Evolutionary conservation across 2,888 invertebrate genomes (phyloP), one percentile per base, ranked within the genome.

Genomic region (Xylocampa areola): DNA sequence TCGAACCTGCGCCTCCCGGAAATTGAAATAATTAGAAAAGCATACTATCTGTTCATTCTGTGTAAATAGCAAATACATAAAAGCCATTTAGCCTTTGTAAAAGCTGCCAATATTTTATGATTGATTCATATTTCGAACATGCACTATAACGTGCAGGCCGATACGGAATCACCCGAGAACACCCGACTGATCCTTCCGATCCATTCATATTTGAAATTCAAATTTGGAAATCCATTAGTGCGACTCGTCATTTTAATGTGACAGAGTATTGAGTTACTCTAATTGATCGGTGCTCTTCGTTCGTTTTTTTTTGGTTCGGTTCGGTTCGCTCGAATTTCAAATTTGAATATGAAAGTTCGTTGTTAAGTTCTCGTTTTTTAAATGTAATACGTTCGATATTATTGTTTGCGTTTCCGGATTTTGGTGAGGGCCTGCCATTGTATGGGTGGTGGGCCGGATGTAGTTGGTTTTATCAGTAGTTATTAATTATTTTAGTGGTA

Each of bases 261-360:
- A 93, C 92, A 92, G 87, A 84, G 90, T 92, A 93, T 93, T 89
- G 92, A 92, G 92, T 94, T 92, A 91, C 93, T 90, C 88, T 91
- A 92, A 93, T 94, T 92, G 92, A 92, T 91, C 90, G 84, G 80
- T 79, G 82, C 85, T 85, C 84, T 65, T 47, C 54, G 48, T 62
- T 70, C 77, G 78, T 77, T 77, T 76, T 79, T 84, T 87, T 87
- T 84, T 71, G 11, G 54, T 40, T 59, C 14, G 33, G 57, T 62
- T 80, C 67, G 80, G 83, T 81, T 81, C 81, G 84, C 85, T 87
- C 87, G 80, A 81, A 84, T 87, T 90, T 87, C 82, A 81, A 84
- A 86, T 84, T 85, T 83, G 79, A 85, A 86, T 84, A 80, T 76
- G 70, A 74, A 76, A 77, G 84, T 84, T 81, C 83, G 76, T 81